Conservation (phyloP, 1,140 invertebrate species). For the Leptinotarsa texana region DNA sequence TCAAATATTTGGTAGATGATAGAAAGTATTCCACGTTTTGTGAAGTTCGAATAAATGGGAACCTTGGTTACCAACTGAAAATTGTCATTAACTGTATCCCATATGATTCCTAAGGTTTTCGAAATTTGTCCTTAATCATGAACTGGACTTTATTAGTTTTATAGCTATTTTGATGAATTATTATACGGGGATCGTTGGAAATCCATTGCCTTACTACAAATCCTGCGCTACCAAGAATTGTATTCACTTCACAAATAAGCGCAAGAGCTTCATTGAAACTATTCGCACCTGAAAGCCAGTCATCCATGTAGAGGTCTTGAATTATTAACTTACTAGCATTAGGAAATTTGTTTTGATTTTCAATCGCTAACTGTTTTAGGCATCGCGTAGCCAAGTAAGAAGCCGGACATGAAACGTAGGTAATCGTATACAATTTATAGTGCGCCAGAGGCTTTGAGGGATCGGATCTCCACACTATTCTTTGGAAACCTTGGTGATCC, state of each 20-base stretch:
- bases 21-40: conserved; percentile 54
- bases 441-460: too few species aligned
- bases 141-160: conserved; percentile 29
- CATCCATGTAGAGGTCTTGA: conserved; percentile 57
- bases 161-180: conserved; percentile 13
- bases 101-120: conserved; percentile 37
- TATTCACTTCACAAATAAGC: conserved; percentile 35
- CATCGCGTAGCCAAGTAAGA: conserved; percentile 38
- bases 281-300: conserved; percentile 53
- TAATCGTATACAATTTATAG: too few species aligned
- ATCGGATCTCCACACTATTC: too few species aligned
- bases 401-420: too few species aligned
- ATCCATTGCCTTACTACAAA: conserved; percentile 43
- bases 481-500: conserved; percentile 45
- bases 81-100: conserved; percentile 21
- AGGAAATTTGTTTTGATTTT: conserved; percentile 39
- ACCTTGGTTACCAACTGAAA: conserved; percentile 23
- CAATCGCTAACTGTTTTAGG: conserved; percentile 44
- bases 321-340: conserved; percentile 40
- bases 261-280: conserved; percentile 30
- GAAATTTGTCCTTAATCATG: conserved; percentile 22
- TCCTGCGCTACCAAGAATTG: conserved; percentile 32
- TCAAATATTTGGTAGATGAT: conserved; percentile 54
- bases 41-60: too few species aligned
- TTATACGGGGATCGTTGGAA: too few species aligned